Evolutionary conservation across 1,140 invertebrate species (phyloP), one percentile per base, ranked within the genome.

Genomic region (Euglossa dilemma): DNA sequence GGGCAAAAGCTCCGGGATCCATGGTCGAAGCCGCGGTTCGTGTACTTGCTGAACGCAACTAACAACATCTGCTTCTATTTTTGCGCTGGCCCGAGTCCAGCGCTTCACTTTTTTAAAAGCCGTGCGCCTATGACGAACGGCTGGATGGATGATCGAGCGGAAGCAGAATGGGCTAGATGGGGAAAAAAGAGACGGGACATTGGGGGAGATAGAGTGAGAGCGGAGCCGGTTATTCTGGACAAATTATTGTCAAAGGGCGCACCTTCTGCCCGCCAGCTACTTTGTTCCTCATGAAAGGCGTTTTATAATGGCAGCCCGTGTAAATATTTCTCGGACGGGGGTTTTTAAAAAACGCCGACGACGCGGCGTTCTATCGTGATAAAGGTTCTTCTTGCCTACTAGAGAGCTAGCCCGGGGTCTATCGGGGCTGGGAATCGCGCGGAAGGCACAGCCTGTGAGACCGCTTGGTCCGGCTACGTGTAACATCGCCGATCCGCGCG

Each of bases 21-120:
- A 47, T 76, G 52, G 72, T 67, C 43, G 61, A 57, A 57, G 57
- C 66, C 71, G 78, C 79, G 86, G 72, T 71, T 77, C 85, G 85
- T 87, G 83, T 87, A 87, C 86, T 88, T 88, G 78, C 57, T 82
- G 83, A 88, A 88, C 87, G 87, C 87, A 91, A 89, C 89, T 89
- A 91, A 90, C 90, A 94, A 94, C 94, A 94, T 94, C 92, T 94
- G 93, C 93, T 94, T 94, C 94, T 94, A 94, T 94, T 94, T 94
- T 94, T 93, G 93, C 93, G 91, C 90, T 94, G 94, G 94, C 93
- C 92, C 91, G 90, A 91, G 91, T 94, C 94, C 94, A 94, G 93
- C 92, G 91, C 90, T 93, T 93, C 91, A 93, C 90, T 93, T 94
- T 94, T 36, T 82, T 93, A 92, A 93, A 94, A 93, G 80, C 89